A percentile compares a stretch with the other conserved stretches of the same genome.
These are phyloP conservation scores for Eufriesea mexicana DNA, from an alignment of 1,140 invertebrate species.

Conservation along the genomic window DNA sequence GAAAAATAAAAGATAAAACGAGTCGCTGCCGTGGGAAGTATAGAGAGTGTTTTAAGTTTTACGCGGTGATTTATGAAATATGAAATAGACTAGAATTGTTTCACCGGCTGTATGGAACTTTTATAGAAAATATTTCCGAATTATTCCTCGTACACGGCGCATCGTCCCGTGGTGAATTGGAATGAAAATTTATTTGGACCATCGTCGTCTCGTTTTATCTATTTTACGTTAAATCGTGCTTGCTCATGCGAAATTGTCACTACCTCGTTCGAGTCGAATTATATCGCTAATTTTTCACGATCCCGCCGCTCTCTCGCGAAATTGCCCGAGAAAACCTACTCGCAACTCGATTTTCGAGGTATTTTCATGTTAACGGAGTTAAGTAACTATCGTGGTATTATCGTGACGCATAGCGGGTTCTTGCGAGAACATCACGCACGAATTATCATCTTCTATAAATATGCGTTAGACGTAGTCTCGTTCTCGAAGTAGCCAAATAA, in stretches of 20 bases:
- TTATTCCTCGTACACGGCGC: not conserved
- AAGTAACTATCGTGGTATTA: not conserved
- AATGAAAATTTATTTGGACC: slow-evolving; percentile 19
- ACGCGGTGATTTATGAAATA: slow-evolving; percentile 46
- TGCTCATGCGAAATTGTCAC: not conserved
- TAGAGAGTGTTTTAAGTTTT: not conserved
- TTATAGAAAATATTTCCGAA: slow-evolving; percentile 23
- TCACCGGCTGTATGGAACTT: slow-evolving; percentile 35
- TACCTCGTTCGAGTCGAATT: not conserved
- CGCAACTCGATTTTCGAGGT: not conserved
- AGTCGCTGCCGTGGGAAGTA: not conserved
- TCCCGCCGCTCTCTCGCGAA: not conserved
- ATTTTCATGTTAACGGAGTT: not conserved
- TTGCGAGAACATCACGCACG: not conserved
- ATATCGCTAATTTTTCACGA: not conserved
- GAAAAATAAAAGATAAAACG: not conserved
- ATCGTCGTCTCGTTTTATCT: not conserved
- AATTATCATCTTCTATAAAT: slow-evolving; percentile 39
- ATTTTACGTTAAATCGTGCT: slow-evolving; percentile 10
- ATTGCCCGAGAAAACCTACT: not conserved
- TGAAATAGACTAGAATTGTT: slow-evolving; percentile 38
- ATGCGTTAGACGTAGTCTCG: slow-evolving; percentile 13
- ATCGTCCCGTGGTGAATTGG: slow-evolving; percentile 17
- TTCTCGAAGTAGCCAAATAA: not conserved
- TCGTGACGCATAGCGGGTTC: not conserved